Conservation (phyloP, 2,113 vertebrate genomes). For the Okapia johnstoni region DNA sequence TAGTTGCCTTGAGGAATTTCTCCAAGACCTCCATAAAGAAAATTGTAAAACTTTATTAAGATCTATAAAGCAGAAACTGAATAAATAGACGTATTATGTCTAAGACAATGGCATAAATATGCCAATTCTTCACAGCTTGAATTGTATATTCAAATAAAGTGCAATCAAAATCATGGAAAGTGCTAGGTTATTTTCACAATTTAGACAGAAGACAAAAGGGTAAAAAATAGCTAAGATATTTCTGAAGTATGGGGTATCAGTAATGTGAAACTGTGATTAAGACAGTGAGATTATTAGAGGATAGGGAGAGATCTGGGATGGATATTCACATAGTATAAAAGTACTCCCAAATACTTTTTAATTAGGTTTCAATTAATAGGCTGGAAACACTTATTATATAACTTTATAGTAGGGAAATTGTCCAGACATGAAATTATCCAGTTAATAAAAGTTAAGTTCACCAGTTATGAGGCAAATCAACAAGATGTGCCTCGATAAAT, state of each 20-base stretch:
- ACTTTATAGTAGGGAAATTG: neutral
- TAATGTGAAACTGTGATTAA: neutral
- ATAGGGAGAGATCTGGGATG: neutral
- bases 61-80: neutral
- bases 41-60: neutral
- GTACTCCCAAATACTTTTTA: neutral
- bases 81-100: neutral
- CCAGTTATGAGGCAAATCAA: neutral
- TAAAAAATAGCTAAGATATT: neutral
- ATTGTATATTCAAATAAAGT: neutral
- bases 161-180: neutral
- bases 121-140: neutral
- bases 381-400: neutral
- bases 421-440: neutral
- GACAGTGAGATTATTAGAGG: neutral
- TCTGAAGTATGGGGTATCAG: neutral
- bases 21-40: neutral
- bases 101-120: neutral
- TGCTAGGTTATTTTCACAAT: neutral
- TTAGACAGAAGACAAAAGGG: neutral
- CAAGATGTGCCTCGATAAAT: neutral
- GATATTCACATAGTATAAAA: neutral
- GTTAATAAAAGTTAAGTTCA: neutral
- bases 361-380: neutral
- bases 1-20: neutral